Conservation (phyloP, 2,113 vertebrate genomes). For the Acinonyx jubatus region DNA sequence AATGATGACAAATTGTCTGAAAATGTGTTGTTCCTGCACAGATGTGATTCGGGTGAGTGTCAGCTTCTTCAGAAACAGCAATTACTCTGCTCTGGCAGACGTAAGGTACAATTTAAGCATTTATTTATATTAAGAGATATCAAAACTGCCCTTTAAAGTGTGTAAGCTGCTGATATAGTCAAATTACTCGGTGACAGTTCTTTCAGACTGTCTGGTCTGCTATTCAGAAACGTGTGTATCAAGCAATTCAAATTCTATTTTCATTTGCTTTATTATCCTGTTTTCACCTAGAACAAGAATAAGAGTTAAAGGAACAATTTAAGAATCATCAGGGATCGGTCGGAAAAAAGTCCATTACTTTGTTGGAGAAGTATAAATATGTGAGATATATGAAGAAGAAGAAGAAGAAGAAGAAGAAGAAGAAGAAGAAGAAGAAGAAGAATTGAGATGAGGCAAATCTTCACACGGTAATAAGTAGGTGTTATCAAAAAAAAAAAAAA, state of each 20-base stretch:
- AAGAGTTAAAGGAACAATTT: background rate
- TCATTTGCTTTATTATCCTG: background rate
- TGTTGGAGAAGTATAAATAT: background rate
- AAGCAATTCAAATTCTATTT: background rate
- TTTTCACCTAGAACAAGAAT: background rate
- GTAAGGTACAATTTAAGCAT: background rate
- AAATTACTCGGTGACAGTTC: background rate
- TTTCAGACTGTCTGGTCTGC: background rate
- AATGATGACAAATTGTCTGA: background rate
- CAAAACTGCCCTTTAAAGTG: background rate
- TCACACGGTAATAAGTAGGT: background rate
- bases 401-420: background rate
- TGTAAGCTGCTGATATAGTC: background rate
- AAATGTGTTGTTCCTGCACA: background rate
- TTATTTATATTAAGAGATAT: background rate
- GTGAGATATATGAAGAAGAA: background rate
- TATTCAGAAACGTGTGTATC: background rate
- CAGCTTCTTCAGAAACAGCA: background rate
- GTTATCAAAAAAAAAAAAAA: background rate
- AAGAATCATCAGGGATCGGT: background rate
- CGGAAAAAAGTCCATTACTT: background rate
- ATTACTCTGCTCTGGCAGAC: background rate
- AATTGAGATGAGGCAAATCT: background rate
- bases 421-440: background rate
- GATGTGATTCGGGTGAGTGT: fast-evolving